Base-by-base conservation (phyloP, 2,888 invertebrate species). In the Hecatera dysodea region DNA sequence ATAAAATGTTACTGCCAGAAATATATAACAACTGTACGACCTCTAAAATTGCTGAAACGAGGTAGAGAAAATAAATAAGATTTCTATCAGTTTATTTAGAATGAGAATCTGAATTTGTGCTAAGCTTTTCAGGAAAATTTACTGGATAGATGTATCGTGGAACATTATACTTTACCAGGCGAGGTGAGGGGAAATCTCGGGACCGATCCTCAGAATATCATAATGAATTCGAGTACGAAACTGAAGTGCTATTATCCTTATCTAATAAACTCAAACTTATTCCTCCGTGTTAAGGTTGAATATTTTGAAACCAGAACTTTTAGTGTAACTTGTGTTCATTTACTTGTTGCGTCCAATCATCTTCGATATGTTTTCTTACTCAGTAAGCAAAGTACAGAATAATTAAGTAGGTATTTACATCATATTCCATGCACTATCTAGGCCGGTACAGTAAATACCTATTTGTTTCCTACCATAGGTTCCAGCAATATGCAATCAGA, bases 151-250 rank as follows among this genome's bases (percentile, higher is more conserved):
- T 65, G 52, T 72, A 66, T 67, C 60, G 70, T 81, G 77, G 73
- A 75, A 79, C 60, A 53, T 75, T 81, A 83, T 78, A 81, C 80
- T 84, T 84, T 79, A 78, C 67, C 60, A 64, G 78, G 78, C 79
- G 80, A 81, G 62, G 80, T 68, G 68, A 85, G 82, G 53, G 81
- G 82, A 85, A 88, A 88, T 89, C 87, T 81, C 72, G 60, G 82
- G 77, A 64, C 84, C 85, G 82, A 88, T 89, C 90, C 88, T 52
- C 70, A 68, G 70, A 78, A 84, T 86, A 85, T 83, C 78, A 78
- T 82, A 84, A 84, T 82, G 75, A 82, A 78, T 83, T 86, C 78
- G 68, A 80, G 83, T 82, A 83, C 86, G 76, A 80, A 78, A 64
- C 81, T 65, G 52, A 78, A 77, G 63, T 67, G 22, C 52, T 36